Percentiles rank a stretch among this genome's conserved stretches.
Conservation (phyloP, 2,888 invertebrate species). For the Xestobium rufovillosum region DNA sequence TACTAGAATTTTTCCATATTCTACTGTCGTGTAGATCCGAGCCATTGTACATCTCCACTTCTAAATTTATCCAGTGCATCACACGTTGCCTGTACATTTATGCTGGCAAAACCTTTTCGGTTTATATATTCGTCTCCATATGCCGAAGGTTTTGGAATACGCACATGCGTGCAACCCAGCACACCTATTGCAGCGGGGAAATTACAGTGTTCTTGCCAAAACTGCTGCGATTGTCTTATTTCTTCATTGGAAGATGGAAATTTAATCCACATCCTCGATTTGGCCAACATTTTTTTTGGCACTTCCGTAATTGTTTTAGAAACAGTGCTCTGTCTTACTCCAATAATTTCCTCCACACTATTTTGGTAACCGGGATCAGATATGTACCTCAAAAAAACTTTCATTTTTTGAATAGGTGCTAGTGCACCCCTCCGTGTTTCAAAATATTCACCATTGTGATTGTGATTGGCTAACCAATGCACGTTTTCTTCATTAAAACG, state of each 20-base stretch:
- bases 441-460: too few species aligned
- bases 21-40: conserved; percentile 4
- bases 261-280: conserved; percentile 2
- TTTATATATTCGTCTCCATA: conserved; percentile 4
- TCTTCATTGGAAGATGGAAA: conserved; percentile 4
- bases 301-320: conserved; percentile 6
- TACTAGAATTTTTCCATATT: conserved; percentile 4
- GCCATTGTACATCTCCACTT: conserved; percentile 2
- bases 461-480: too few species aligned
- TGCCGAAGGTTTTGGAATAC: conserved; percentile 1
- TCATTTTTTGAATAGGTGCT: too few species aligned
- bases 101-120: conserved; percentile 1
- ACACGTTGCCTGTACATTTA: conserved; percentile 2
- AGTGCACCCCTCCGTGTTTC: too few species aligned
- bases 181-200: conserved; percentile 1
- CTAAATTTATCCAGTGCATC: conserved; percentile 3
- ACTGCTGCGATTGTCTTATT: conserved; percentile 2
- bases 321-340: too few species aligned
- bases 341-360: conserved; percentile 2
- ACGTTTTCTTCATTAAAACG: too few species aligned
- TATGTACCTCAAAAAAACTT: too few species aligned
- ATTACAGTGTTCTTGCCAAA: conserved; percentile 1
- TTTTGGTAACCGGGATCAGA: conserved; percentile 5
- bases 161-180: conserved; percentile 3
- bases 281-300: neutral